These are phyloP conservation scores for Apogon talboti DNA, from an alignment of 2,797 vertebrate genomes.

Conservation along the genomic window DNA sequence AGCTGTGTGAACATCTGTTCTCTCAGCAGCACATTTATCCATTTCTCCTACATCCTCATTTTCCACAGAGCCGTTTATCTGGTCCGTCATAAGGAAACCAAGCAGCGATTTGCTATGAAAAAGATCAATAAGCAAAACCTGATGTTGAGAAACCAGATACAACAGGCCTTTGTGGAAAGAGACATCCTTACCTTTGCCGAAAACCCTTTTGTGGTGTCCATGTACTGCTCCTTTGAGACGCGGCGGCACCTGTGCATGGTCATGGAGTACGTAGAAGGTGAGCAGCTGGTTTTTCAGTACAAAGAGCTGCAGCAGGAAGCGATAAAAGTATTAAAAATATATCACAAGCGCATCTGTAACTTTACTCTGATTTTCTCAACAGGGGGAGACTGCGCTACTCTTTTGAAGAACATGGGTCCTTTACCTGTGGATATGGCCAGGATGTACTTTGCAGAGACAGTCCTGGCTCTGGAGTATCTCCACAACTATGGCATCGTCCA, in stretches of 20 bases:
- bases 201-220: slow-evolving; percentile 97
- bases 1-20: not conserved
- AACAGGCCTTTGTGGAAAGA: slow-evolving; percentile 97
- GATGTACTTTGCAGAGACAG: slow-evolving; percentile 97
- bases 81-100: slow-evolving; percentile 93
- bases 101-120: slow-evolving; percentile 97
- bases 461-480: slow-evolving; percentile 94
- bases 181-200: slow-evolving; percentile 98
- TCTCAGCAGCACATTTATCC: too few species aligned
- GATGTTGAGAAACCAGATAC: slow-evolving; percentile 96
- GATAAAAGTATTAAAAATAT: not conserved
- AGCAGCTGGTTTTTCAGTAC: slow-evolving; percentile 11
- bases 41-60: slow-evolving; percentile 9
- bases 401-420: slow-evolving; percentile 98
- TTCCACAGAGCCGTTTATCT: slow-evolving; percentile 90
- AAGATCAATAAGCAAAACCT: slow-evolving; percentile 99
- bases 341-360: slow-evolving; percentile 1
- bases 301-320: slow-evolving; percentile 11
- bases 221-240: slow-evolving; percentile 98
- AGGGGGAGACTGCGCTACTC: slow-evolving; percentile 95
- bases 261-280: slow-evolving; percentile 99
- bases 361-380: slow-evolving; percentile 3
- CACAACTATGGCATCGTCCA: slow-evolving; percentile 98
- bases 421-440: slow-evolving; percentile 95
- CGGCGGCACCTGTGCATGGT: slow-evolving; percentile 97